Evolutionary conservation across 2,888 invertebrate species (phyloP), one percentile per base, ranked within the genome.

Genomic region (Euzetes globulus): DNA sequence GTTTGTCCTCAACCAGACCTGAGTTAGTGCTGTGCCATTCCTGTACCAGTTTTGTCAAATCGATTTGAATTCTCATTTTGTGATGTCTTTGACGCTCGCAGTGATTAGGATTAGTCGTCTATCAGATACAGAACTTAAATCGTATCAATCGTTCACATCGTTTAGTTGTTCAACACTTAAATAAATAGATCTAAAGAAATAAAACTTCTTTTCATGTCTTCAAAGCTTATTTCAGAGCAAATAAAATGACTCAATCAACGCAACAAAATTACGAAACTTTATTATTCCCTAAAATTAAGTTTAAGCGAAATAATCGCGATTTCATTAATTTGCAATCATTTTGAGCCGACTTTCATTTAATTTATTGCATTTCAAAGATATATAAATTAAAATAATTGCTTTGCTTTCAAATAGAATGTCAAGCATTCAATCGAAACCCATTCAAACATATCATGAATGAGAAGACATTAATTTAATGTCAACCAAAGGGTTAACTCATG

Each of bases 131-230:
- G 7, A 6, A 19, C 52, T 52, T 19, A 52, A 33, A 52, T 47
- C 7, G 13, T 13, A 47, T 47, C 47, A 17, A 52, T 52, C 52
- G 47, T 52, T 60, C n/a, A 29, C 60, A 60, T 60, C 60, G 29
- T 60, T 33, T 60, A 27, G 60, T 33, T 27, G 29, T 60, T 60
- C 15, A 60, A 60, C 60, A 60, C 60, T 60, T 60, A 33, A 33
- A 60, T 60, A 60, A 60, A 60, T 60, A 60, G 33, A 55, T 55
- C 17, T 13, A 47, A 47, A 47, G 15, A 52, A 52, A 52, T 52
- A 52, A 52, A 52, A 52, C 15, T 19, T 52, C 5, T n/a, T 52
- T 52, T n/a, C 19, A 52, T 52, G 15, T 52, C n/a, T 52, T 52
- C n/a, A 19, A 15, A n/a, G 6, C 7, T 19, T 52, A 2, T 52